Evolutionary conservation across 2,797 vertebrate species (phyloP).

Genomic region (Lateolabrax maculatus): DNA sequence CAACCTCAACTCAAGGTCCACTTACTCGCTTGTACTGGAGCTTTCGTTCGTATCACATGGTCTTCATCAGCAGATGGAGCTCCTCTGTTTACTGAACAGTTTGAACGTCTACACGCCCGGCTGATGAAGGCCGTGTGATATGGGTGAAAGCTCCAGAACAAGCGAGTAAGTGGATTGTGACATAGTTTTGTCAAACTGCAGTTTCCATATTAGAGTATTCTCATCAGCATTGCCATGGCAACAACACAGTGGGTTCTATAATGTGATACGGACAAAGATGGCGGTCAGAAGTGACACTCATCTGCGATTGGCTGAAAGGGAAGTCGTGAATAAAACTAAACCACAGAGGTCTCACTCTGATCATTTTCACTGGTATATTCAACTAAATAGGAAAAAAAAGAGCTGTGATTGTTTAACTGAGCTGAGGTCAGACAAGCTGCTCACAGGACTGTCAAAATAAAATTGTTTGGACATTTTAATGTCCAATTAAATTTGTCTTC

Average conservation of each 20-base stretch:
- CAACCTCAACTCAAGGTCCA: too few relatives aligned
- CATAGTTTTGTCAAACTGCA: background rate
- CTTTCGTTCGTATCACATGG: too few relatives aligned
- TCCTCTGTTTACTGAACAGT: too few relatives aligned
- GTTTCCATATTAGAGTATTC: background rate
- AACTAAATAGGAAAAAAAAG: background rate
- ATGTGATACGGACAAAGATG: constrained; percentile 3
- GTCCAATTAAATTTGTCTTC: background rate
- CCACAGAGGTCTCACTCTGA: background rate
- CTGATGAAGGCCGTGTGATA: background rate
- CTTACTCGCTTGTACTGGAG: too few relatives aligned
- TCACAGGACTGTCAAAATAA: background rate
- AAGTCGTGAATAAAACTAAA: background rate
- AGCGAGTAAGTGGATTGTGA: background rate
- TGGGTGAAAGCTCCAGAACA: background rate
- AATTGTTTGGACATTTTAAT: background rate
- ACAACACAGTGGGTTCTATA: background rate
- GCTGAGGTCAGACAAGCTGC: background rate
- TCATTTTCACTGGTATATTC: background rate
- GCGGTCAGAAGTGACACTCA: background rate
- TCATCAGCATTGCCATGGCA: background rate
- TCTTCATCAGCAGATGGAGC: background rate
- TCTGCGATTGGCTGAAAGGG: background rate
- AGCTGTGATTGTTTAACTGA: background rate
- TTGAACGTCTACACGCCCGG: background rate